Percentiles rank a stretch among this genome's conserved stretches.
These are phyloP conservation scores for Stomatorhinus walkeri DNA, from an alignment of 2,797 vertebrate genomes.

Conservation along the genomic window DNA sequence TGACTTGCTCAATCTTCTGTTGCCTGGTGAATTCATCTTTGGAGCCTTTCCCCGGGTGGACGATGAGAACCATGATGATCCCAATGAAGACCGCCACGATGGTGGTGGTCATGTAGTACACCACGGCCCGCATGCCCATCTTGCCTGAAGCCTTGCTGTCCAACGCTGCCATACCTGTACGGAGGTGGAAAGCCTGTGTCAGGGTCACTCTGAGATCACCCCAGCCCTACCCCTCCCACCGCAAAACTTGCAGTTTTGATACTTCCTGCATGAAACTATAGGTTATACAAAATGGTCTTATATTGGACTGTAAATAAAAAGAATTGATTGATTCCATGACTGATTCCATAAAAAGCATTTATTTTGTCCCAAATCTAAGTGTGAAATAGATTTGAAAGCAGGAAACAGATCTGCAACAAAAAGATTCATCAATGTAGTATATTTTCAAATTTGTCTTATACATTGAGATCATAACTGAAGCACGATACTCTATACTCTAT, in stretches of 20 bases:
- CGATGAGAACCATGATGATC: constrained; percentile 91
- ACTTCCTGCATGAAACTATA: neutral
- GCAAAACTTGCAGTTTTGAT: neutral
- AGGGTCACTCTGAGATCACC: neutral
- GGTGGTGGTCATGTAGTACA: constrained; percentile 96
- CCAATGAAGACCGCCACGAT: constrained; percentile 91
- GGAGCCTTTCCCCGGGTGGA: constrained; percentile 91
- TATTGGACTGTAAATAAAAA: neutral
- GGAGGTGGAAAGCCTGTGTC: neutral
- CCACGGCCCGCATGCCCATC: constrained; percentile 91
- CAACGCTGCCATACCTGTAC: constrained; percentile 83
- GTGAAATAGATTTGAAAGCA: neutral
- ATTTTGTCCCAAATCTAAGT: neutral
- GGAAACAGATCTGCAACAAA: neutral
- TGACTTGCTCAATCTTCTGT: constrained; percentile 82
- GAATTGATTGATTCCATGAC: neutral
- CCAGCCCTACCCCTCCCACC: neutral
- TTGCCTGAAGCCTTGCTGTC: constrained; percentile 94
- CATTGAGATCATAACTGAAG: neutral
- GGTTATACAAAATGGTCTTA: neutral
- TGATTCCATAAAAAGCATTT: neutral
- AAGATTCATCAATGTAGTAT: neutral
- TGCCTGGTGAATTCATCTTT: constrained; percentile 90
- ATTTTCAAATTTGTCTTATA: neutral
- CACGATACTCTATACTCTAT: neutral